Evolutionary conservation across 2,797 vertebrate species (phyloP).

Genomic region (Sebastes hubbsi): DNA sequence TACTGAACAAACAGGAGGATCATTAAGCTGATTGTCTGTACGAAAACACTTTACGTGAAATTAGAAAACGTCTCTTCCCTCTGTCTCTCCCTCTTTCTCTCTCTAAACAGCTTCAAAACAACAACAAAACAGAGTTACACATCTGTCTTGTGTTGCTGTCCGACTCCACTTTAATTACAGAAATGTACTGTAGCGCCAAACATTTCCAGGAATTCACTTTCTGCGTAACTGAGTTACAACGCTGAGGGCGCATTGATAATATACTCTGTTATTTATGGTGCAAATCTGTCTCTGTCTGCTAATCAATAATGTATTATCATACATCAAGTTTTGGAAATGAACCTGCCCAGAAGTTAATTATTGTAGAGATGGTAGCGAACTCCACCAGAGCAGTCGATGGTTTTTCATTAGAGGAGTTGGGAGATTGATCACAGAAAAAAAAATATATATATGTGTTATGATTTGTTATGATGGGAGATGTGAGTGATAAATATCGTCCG

Average conservation of each 20-base stretch:
- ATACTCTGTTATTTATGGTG: conserved; percentile 65
- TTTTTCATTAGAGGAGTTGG: conserved; percentile 59
- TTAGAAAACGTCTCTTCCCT: background rate
- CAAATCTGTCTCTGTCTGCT: conserved; percentile 64
- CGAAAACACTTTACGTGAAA: background rate
- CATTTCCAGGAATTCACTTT: conserved; percentile 15
- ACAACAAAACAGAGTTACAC: background rate
- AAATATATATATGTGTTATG: conserved; percentile 31
- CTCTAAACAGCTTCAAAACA: background rate
- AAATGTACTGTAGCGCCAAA: background rate
- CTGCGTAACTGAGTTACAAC: conserved; percentile 16
- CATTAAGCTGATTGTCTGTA: background rate
- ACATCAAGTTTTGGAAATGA: conserved; percentile 75
- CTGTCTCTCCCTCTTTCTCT: background rate
- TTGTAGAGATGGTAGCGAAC: conserved; percentile 49
- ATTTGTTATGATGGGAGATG: conserved; percentile 62
- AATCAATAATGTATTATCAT: conserved; percentile 81
- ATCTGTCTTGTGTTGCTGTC: background rate
- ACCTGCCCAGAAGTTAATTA: conserved; percentile 73
- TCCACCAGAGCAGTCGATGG: conserved; percentile 45
- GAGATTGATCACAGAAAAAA: conserved; percentile 50
- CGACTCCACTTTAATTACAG: conserved; percentile 1
- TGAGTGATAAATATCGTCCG: conserved; percentile 47
- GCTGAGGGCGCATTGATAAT: conserved; percentile 60
- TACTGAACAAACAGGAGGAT: background rate